A percentile compares a stretch with the other conserved stretches of the same genome.
phyloP scores from a whole-genome alignment of 2,113 vertebrate species.

The Cygnus atratus region DNA sequence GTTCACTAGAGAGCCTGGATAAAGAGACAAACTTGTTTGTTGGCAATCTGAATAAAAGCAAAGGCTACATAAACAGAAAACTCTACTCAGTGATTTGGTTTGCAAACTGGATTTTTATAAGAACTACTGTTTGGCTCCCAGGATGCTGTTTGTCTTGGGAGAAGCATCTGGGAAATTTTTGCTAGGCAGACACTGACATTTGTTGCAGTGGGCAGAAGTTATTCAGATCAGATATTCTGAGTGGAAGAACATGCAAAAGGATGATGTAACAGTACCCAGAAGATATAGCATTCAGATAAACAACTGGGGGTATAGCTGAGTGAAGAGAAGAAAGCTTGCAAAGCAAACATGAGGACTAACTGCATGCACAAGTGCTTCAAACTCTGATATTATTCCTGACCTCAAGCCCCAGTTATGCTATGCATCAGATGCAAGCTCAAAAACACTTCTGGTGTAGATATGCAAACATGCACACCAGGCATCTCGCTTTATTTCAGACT shows the following conservation, averaged over 20 bases:
- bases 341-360: background rate
- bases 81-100: background rate
- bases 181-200: background rate
- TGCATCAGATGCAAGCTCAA: background rate
- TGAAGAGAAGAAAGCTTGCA: background rate
- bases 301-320: background rate
- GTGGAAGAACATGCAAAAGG: background rate
- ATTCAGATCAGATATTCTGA: background rate
- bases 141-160: background rate
- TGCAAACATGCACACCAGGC: background rate
- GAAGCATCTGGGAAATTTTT: background rate
- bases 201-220: background rate
- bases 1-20: background rate
- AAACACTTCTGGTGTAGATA: constrained; percentile 1
- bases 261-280: background rate
- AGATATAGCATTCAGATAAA: background rate
- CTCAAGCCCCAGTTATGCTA: background rate
- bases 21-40: background rate
- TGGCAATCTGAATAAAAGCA: background rate
- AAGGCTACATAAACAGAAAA: background rate
- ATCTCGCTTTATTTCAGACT: background rate
- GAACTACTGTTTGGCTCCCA: background rate
- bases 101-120: background rate
- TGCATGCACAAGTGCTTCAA: background rate
- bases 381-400: background rate